phyloP scores from a whole-genome alignment of 2,888 invertebrate genomes.

The Stratiomys singularior region DNA sequence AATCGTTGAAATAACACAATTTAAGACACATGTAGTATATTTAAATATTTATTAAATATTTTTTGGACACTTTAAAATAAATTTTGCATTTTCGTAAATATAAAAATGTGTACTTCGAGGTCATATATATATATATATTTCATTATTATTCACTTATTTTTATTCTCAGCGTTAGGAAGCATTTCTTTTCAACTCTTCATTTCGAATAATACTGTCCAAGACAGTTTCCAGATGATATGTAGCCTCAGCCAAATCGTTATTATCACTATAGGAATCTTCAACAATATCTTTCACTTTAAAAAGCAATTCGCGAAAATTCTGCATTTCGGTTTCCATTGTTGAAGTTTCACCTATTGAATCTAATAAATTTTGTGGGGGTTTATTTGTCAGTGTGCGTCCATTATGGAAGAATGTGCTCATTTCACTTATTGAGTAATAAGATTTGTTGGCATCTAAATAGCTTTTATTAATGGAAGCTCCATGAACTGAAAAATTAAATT shows the following conservation, averaged over 20 bases:
- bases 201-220: constrained; percentile 62
- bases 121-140: too few species aligned
- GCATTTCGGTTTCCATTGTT: constrained; percentile 62
- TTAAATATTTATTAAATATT: not conserved
- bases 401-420: constrained; percentile 63
- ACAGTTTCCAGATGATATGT: constrained; percentile 64
- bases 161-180: not conserved
- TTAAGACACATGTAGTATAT: too few species aligned
- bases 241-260: constrained; percentile 63
- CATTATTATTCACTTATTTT: not conserved
- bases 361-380: constrained; percentile 38
- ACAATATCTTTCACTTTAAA: constrained; percentile 64
- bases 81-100: too few species aligned
- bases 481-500: constrained; percentile 57
- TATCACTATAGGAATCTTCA: constrained; percentile 64
- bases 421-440: constrained; percentile 63
- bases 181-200: constrained; percentile 60
- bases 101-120: too few species aligned
- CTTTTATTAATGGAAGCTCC: constrained; percentile 64
- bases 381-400: constrained; percentile 52
- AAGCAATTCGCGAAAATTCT: constrained; percentile 61
- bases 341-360: constrained; percentile 54
- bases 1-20: too few species aligned
- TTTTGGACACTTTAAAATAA: too few species aligned
- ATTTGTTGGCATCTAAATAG: constrained; percentile 64